Conservation (phyloP, 1,140 invertebrate genomes). For the Hylyphantes graminicola region DNA sequence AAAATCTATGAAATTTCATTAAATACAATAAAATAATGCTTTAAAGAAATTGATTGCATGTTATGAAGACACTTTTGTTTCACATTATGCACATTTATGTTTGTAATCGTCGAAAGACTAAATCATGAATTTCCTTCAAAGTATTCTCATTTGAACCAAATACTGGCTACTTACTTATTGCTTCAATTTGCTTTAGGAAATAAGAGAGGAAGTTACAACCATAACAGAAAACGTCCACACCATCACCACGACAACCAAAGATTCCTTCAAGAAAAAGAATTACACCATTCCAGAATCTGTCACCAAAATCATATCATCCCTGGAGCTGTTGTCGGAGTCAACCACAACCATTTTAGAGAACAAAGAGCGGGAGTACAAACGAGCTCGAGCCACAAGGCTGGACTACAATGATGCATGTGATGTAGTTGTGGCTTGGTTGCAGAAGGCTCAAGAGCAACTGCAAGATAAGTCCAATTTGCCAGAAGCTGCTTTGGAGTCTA, state of each 20-base stretch:
- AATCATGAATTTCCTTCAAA: too few relatives aligned
- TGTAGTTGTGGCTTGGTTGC: constrained; percentile 83
- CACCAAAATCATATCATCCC: constrained; percentile 66
- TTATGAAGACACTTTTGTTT: too few relatives aligned
- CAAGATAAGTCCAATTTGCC: constrained; percentile 84
- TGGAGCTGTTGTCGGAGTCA: constrained; percentile 78
- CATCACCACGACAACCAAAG: constrained; percentile 75
- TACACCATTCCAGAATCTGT: constrained; percentile 80
- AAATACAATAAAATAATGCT: too few relatives aligned
- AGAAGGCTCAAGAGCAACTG: constrained; percentile 82
- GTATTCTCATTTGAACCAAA: background rate
- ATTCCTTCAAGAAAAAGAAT: constrained; percentile 77
- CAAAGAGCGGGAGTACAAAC: constrained; percentile 84
- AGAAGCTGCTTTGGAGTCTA: constrained; percentile 78
- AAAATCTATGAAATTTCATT: too few relatives aligned
- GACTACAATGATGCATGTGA: constrained; percentile 85
- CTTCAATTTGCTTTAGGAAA: constrained; percentile 53
- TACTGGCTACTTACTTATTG: background rate
- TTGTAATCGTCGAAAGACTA: too few relatives aligned
- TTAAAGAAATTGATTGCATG: too few relatives aligned
- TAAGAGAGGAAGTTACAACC: constrained; percentile 60
- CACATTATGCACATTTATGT: too few relatives aligned
- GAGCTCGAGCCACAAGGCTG: constrained; percentile 81
- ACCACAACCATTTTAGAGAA: constrained; percentile 83
- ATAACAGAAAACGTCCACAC: constrained; percentile 62